phyloP scores from a whole-genome alignment of 2,888 invertebrate species.

The Acholoe squamosa region DNA sequence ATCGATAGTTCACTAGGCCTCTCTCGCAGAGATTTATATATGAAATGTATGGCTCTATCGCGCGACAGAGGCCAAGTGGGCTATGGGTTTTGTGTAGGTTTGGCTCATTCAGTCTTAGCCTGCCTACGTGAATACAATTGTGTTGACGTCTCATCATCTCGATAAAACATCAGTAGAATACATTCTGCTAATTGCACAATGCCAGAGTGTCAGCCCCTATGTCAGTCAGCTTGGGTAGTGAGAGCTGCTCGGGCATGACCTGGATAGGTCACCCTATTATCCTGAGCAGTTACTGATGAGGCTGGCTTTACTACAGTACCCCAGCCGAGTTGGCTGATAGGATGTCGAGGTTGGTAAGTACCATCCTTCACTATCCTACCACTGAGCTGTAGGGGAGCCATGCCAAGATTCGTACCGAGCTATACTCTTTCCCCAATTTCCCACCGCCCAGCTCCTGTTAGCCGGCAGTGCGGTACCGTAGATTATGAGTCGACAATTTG shows the following conservation, averaged over 20 bases:
- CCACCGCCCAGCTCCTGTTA: not conserved
- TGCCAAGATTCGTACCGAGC: not conserved
- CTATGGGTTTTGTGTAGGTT: too few species aligned
- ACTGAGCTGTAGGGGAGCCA: constrained; percentile 1
- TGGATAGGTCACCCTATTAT: not conserved
- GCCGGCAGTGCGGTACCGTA: not conserved
- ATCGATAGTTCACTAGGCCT: too few species aligned
- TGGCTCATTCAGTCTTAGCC: too few species aligned
- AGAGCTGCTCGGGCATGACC: constrained; percentile 2
- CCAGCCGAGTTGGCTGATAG: not conserved
- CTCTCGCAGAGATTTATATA: too few species aligned
- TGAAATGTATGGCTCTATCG: too few species aligned
- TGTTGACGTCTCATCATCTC: too few species aligned
- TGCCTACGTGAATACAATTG: too few species aligned
- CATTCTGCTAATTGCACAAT: too few species aligned
- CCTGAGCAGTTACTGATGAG: not conserved
- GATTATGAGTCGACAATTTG: not conserved
- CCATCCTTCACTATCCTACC: not conserved
- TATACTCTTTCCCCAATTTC: constrained; percentile 36
- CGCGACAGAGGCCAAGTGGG: too few species aligned
- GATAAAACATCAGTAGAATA: too few species aligned
- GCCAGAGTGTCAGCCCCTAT: not conserved
- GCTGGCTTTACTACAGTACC: not conserved
- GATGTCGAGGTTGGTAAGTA: not conserved
- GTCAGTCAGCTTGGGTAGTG: not conserved